Conservation (phyloP, 2,113 vertebrate species). For the Tyrannus savana region DNA sequence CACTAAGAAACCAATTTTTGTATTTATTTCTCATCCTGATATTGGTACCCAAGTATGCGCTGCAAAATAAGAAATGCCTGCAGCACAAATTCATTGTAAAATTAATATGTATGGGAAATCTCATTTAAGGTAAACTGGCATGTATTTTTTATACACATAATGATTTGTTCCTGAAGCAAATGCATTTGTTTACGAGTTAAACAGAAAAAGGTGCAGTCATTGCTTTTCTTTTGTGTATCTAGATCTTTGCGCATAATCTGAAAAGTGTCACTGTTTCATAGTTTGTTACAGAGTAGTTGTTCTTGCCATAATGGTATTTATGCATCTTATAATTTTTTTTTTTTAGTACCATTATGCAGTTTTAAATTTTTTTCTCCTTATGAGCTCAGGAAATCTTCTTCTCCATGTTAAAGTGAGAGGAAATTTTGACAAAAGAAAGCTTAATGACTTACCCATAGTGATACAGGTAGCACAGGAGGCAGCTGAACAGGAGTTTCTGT, state of each 20-base stretch:
- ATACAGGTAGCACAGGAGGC: background rate
- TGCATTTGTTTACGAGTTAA: background rate
- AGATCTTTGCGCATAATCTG: background rate
- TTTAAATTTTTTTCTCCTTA: background rate
- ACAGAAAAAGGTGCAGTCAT: background rate
- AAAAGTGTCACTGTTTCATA: background rate
- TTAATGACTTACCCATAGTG: background rate
- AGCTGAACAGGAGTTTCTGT: rapidly evolving
- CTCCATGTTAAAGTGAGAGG: background rate
- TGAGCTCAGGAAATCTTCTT: background rate
- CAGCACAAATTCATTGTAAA: background rate
- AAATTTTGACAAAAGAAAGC: background rate
- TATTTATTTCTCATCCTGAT: background rate
- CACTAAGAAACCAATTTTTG: background rate
- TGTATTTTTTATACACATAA: background rate
- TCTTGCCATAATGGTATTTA: background rate
- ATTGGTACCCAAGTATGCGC: background rate
- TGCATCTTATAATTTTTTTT: background rate
- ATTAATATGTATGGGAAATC: background rate
- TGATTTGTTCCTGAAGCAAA: background rate
- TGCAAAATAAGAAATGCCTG: background rate
- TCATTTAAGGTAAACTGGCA: background rate
- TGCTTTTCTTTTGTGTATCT: background rate
- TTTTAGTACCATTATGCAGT: background rate
- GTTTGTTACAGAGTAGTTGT: background rate